Base-by-base conservation (phyloP, 2,113 vertebrate species). In the Piprites chloris region DNA sequence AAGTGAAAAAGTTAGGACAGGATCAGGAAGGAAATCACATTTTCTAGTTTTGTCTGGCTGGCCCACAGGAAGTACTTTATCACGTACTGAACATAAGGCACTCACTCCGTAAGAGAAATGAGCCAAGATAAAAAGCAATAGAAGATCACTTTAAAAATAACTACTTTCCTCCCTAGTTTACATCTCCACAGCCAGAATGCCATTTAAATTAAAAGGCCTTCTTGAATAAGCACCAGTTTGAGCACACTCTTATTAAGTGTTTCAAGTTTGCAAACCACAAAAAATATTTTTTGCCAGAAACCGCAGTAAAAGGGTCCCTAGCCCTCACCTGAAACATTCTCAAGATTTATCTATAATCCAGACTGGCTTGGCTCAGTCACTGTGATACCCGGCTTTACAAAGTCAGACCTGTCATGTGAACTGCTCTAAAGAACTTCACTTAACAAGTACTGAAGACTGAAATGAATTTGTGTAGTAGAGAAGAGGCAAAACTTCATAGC, bases 1-100 rank as follows among this genome's bases (percentile, higher is more conserved):
- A 84, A 84, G 55, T 39, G 14, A 77, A 87, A 84, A 84, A 73
- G 24, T 82, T 55, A 79, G 90, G 68, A 67, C 9, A 67, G 50
- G 50, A 67, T 84, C 76, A 93, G 13, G 61, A 44, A 97, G 86
- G 73, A 97, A 95, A 92, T 68, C 35, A 27, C 49, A 26, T 90
- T 89, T 81, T 90, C 76, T 59, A 52, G 65, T 49, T 83, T 69
- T 67, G 65, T 28, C 55, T 88, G 72, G 61, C 65, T 80, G 84
- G 47, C 19, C 30, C 32, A 56, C 52, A 89, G 58, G 74, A 94
- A 95, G 47, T 84, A 75, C 56, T 90, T 84, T 35, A 61, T 71
- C 52, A 93, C 0, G 0, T 65, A 61, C 20, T 23, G 44, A 94
- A 66, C 26, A 71, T 30, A 56, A 91, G 62, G 28, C 58, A 19